Base-by-base conservation (phyloP, 2,888 invertebrate species). In the Drosophila setosimentum region DNA sequence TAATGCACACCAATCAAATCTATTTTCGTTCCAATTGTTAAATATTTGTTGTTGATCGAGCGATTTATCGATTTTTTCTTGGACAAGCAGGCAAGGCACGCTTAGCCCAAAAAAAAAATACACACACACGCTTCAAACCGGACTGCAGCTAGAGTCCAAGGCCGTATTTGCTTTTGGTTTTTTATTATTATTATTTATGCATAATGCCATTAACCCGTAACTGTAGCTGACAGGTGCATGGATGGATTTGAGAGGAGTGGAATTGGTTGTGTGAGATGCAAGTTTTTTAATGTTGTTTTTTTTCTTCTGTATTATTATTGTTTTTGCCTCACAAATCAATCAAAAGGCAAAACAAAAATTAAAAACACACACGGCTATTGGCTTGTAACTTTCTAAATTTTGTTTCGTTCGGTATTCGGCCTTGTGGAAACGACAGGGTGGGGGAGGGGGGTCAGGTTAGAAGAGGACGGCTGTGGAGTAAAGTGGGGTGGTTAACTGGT, bases 11-110 rank as follows among this genome's bases (percentile, higher is more conserved):
- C 27, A 40, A 11, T 16, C 45, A 10, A 50, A 53, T 78, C 78
- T 82, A 82, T 82, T 87, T 87, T 78, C 55, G 54, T 61, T 29
- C 8, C 69, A 45, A 66, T 77, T 66, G 53, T 78, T 61, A 27
- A 29, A 13, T 24, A 18, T 16, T 35, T 33, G 6, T 24, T 49
- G 32, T 42, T 30, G 24, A 35, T 45, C 67, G 11, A 65, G 5
- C 37, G 61, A 32, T 35, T 42, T 42, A 29, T 29, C 21, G 60
- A 60, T 32, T 53, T 21, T 21, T 45, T 21, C 45, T 45, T 45
- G 16, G 21, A 21, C 21, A 33, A 33, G 13, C 21, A 21, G 32
- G 51, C 30, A 21, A 24, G 29, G 16, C 27, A n/a, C 24, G 24
- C 27, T 40, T 18, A 57, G 29, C 1, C 24, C 24, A 29, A 35